Evolutionary conservation across 2,888 invertebrate genomes (phyloP), one percentile per base, ranked within the genome.

Genomic region (Eurois occulta): DNA sequence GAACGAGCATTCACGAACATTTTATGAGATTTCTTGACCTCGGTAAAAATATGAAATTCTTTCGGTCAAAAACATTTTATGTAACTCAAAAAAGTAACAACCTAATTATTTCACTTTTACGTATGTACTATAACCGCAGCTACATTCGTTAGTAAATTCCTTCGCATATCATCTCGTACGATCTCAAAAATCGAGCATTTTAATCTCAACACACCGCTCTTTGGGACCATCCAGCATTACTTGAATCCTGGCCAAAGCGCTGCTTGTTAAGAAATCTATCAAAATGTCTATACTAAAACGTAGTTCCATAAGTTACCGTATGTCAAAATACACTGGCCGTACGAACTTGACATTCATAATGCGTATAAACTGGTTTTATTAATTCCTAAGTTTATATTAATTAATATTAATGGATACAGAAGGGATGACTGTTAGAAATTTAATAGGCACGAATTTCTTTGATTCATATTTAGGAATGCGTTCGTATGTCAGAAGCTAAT

Each of bases 71-170:
- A 75, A 71, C 60, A 75, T 68, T 81, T 62, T 18, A 74, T 24
- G 21, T 67, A 78, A 82, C 52, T 78, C 52, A 65, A 78, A 84
- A 80, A 70, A 71, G 65, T 67, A 77, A 83, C 85, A 82, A 75
- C 66, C 75, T 86, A 86, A 86, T 87, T 87, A 88, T 86, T 83
- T 86, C 74, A 86, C 86, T 78, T 85, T 80, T 77, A 85, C 77
- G 70, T 83, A 86, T 82, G 78, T 72, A 86, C 70, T 84, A 80
- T 81, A 86, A 81, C 81, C 75, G 58, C 77, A 87, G 80, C 81
- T 72, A 86, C 88, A 88, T 87, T 88, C 88, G 84, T 88, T 87
- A 88, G 88, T 81, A 84, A 84, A 88, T 88, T 83, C 88, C 80
- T 80, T 77, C 24, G 68, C 80, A 35, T 88, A 88, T 88, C 87